Evolutionary conservation across 64 coral and sea anemone species (phyloP), one percentile per base, ranked within the genome.

Genomic region (Pocillopora verrucosa): DNA sequence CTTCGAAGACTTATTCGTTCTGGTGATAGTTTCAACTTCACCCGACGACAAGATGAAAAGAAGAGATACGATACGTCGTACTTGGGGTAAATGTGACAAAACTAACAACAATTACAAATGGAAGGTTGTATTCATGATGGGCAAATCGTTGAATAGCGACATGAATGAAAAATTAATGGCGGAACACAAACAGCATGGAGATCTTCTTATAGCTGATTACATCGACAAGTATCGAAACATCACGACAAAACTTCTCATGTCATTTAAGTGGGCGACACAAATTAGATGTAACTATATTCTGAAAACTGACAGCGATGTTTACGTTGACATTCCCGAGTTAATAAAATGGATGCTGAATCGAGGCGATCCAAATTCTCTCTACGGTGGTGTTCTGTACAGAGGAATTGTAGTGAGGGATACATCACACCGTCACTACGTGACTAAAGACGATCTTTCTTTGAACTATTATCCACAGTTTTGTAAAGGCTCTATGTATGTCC

Each of bases 231-330:
- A 96, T 58, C 60, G 88, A 16, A 82, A 70, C 16, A 96, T 98
- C 58, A 86, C 80, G 14, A 92, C 64, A 13, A 98, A 98, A 81
- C 59, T 98, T 34, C 36, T 98, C 19, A 80, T 90, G 73, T 72
- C 92, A 13, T 94, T 80, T 72, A 76, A 80, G n/a, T 98, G 95
- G 95, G 92, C 89, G 30, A 13, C 92, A 19, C 63, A 34, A 34
- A 70, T 86, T 0, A 86, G 88, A 59, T 98, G 88, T 34, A 25
- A 70, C 25, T 92, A 87, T 74, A 13, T 92, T 22, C 37, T 92
- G 75, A 91, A 98, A 68, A 86, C 90, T 13, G 95, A 98, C 72
- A 92, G 94, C 51, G 95, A 98, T 86, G 87, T 98, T 10, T 98
- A 94, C 86, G 56, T 89, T 15, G 94, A 87, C 74, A 87, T 98